A percentile compares a stretch with the other conserved stretches of the same genome.
Evolutionary conservation across 2,797 vertebrate genomes (phyloP).

Genomic region (Psittacula echo): DNA sequence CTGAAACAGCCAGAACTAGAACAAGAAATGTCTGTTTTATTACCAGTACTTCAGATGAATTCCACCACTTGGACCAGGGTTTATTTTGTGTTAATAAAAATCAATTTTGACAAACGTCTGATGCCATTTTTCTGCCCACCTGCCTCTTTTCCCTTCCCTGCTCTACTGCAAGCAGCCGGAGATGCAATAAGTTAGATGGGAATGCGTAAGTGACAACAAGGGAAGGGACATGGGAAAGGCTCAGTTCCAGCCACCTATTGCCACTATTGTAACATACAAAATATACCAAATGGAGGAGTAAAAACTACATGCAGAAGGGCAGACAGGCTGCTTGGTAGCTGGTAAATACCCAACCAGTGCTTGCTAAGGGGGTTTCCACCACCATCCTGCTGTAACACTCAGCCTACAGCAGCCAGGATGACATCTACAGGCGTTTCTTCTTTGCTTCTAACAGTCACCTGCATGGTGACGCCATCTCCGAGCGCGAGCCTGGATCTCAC

Average conservation of each 20-base stretch:
- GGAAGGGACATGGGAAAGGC: background rate
- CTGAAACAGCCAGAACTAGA: background rate
- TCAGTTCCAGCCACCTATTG: slow-evolving; percentile 25
- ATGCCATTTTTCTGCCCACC: background rate
- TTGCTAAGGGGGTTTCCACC: background rate
- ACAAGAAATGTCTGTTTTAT: slow-evolving; percentile 61
- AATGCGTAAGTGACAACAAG: background rate
- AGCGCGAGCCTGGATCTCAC: slow-evolving; percentile 91
- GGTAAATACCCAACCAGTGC: slow-evolving; percentile 3
- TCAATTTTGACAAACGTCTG: slow-evolving; percentile 69
- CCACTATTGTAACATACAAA: slow-evolving; percentile 17
- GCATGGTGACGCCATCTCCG: slow-evolving; percentile 96
- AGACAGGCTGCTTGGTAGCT: slow-evolving; percentile 10
- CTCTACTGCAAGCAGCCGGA: slow-evolving; percentile 24
- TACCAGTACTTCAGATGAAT: slow-evolving; percentile 57
- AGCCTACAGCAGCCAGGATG: slow-evolving; percentile 93
- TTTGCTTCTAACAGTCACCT: slow-evolving; percentile 92
- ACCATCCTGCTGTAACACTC: background rate
- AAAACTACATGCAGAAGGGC: slow-evolving; percentile 8
- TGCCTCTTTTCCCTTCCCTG: background rate
- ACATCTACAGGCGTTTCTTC: slow-evolving; percentile 91
- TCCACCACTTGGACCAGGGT: slow-evolving; percentile 53
- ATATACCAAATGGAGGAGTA: background rate
- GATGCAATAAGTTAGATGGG: slow-evolving; percentile 24
- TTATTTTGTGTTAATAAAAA: slow-evolving; percentile 84